phyloP scores from a whole-genome alignment of 2,797 vertebrate species.

The Acrocephalus scirpaceus region DNA sequence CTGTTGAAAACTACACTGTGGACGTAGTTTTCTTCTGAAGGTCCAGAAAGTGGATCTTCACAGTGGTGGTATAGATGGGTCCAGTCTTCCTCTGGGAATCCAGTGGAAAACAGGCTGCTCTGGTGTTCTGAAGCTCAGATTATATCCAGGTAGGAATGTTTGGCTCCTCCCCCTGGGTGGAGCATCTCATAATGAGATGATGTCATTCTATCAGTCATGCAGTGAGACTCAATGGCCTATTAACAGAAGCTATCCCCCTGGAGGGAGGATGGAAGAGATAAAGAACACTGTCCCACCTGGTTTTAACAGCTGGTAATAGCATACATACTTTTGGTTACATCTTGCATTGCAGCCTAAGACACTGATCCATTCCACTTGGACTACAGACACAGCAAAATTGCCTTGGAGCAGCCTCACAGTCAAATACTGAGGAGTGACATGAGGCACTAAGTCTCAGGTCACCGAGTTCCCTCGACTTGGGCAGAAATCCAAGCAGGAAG shows the following conservation, averaged over 20 bases:
- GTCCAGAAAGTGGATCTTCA: no score
- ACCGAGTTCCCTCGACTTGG: not conserved
- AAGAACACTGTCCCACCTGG: not conserved
- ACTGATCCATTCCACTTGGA: not conserved
- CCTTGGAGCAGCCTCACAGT: not conserved
- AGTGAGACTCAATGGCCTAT: not conserved
- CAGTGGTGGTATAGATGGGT: not conserved
- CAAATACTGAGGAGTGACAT: not conserved
- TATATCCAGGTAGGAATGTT: not conserved
- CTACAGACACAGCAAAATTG: not conserved
- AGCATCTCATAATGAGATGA: not conserved
- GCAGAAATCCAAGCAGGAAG: slow-evolving; percentile 44
- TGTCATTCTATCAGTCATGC: not conserved
- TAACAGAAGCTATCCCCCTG: not conserved
- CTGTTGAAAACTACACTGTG: not conserved
- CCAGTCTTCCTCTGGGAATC: not conserved
- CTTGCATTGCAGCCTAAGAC: not conserved
- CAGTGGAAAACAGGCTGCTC: not conserved
- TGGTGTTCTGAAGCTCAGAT: not conserved
- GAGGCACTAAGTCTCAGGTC: slow-evolving; percentile 6
- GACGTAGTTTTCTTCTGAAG: not conserved
- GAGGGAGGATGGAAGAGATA: not conserved
- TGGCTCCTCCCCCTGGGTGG: not conserved
- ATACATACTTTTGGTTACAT: not conserved
- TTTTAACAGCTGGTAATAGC: not conserved